Conservation (phyloP, 1,140 invertebrate genomes). For the Panulirus ornatus region DNA sequence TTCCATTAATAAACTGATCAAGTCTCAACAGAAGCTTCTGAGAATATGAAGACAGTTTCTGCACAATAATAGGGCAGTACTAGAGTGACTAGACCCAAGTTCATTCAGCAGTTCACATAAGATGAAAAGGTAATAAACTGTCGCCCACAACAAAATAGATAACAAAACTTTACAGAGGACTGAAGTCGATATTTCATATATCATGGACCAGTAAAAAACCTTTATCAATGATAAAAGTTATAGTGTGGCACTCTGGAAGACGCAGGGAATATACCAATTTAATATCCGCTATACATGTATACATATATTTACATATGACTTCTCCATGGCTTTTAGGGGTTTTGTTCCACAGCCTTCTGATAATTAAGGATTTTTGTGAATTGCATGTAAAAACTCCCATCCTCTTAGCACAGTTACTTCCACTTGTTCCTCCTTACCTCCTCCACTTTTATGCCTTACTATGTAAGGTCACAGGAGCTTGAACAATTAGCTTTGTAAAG, state of each 20-base stretch:
- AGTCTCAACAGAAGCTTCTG: too few species aligned
- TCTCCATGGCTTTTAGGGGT: too few species aligned
- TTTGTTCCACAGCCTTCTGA: too few species aligned
- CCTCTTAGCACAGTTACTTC: too few species aligned
- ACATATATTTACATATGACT: background rate
- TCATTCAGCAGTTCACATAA: background rate
- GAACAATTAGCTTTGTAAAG: too few species aligned
- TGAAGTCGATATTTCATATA: too few species aligned
- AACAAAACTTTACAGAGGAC: background rate
- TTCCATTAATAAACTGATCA: background rate
- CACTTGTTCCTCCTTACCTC: too few species aligned
- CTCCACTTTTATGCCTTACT: too few species aligned
- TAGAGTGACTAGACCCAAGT: background rate
- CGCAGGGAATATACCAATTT: background rate
- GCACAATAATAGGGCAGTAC: background rate
- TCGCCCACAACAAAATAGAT: background rate
- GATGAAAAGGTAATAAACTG: background rate
- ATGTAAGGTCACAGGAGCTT: too few species aligned
- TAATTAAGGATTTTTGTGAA: too few species aligned
- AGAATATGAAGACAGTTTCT: background rate
- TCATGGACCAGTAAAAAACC: too few species aligned
- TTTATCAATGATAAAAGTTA: background rate
- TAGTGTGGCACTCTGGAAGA: slow-evolving; percentile 6
- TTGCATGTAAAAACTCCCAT: too few species aligned
- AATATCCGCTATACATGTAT: background rate